These are phyloP conservation scores for Sisyra nigra DNA, from an alignment of 2,888 invertebrate genomes.

Conservation along the genomic window DNA sequence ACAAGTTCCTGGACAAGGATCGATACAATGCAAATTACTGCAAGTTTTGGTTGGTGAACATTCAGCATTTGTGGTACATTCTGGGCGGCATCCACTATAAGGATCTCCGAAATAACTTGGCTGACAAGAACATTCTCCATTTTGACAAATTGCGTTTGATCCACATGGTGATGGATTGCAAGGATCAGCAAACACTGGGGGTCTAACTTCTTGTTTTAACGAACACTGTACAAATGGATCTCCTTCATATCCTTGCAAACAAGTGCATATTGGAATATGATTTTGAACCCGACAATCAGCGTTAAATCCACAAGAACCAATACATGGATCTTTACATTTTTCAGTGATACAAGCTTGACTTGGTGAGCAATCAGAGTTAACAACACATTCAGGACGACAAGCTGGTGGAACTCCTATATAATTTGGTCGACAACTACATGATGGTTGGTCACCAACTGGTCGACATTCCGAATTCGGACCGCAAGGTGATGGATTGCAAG, in stretches of 20 bases:
- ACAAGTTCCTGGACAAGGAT: conserved; percentile 67
- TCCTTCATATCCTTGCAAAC: conserved; percentile 41
- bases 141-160: conserved; percentile 56
- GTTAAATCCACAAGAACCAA: conserved; percentile 54
- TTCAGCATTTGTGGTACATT: conserved; percentile 66
- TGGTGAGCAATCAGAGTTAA: conserved; percentile 50
- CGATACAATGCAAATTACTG: conserved; percentile 55
- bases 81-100: conserved; percentile 57
- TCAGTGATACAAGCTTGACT: conserved; percentile 51
- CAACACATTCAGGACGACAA: conserved; percentile 57
- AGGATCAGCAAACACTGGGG: conserved; percentile 33
- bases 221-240: conserved; percentile 47
- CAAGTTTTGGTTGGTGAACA: conserved; percentile 63
- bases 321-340: conserved; percentile 54
- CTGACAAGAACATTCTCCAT: conserved; percentile 57
- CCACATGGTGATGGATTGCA: conserved; percentile 67
- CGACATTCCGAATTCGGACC: conserved; percentile 45
- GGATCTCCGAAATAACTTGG: conserved; percentile 58
- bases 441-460: conserved; percentile 37
- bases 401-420: conserved; percentile 60
- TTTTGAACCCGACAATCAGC: conserved; percentile 53
- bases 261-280: conserved; percentile 51
- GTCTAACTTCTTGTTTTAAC: conserved; percentile 22
- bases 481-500: conserved; percentile 45
- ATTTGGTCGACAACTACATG: conserved; percentile 48